Evolutionary conservation across 2,797 vertebrate species (phyloP), one percentile per base, ranked within the genome.

Genomic region (Galago senegalensis): DNA sequence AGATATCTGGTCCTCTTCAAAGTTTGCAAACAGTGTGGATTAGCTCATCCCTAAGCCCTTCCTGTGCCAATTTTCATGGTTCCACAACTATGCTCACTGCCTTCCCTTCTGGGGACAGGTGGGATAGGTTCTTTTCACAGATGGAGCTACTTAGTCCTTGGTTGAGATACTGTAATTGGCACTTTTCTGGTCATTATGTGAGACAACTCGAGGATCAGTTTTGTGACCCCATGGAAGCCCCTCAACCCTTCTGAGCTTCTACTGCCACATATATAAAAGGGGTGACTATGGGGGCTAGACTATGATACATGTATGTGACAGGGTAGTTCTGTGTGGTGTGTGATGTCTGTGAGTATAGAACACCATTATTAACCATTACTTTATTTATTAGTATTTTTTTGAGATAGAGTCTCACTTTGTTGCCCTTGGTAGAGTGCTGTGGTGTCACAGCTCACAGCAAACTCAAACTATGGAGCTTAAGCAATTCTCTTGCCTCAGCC

Each of bases 241-340:
- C 25, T 65, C n/a, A 5, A 2, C 17, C 17, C 46, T 72, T 65
- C 37, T 3, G 37, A 40, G n/a, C 40, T 31, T 37, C n/a, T 7
- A 4, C 29, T 70, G 77, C 77, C 67, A n/a, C 5, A n/a, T 9
- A 25, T 53, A 14, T 40, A 7, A 25, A 61, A 11, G 34, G 56
- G 40, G 31, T 37, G 2, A 5, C 43, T 1, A 0, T 61, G 27
- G 18, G 49, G 34, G 9, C 10, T 25, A 18, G n/a, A 12, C 2
- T 3, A 3, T 23, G 34, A 7, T 3, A 0, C 3, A 1, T 9
- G 31, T 17, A 4, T 18, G 1, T 5, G 21, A 6, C 3, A 10
- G 23, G 10, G 46, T 6, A 4, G 14, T 16, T 56, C 60, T 70
- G 46, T 46, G 18, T 18, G 9, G 8, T 1, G 2, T 3, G 40